Base-by-base conservation (phyloP, 2,113 vertebrate species). In the Pollachius pollachius region DNA sequence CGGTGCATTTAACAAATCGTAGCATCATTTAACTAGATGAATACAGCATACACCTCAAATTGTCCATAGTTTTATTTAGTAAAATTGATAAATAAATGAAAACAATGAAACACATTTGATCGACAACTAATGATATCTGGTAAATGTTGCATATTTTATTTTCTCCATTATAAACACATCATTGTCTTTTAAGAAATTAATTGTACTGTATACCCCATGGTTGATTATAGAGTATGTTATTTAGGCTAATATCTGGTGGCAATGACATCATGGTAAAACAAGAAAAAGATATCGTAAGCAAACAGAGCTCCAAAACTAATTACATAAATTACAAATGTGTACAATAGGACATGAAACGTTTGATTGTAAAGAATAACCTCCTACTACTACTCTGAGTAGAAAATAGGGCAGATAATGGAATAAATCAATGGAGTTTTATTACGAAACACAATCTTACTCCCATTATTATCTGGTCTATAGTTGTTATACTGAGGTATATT, bases 291-390 rank as follows among this genome's bases (percentile, higher is more conserved):
- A 48, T 48, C 83, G 85, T 81, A 89, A 89, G 27, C 7, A 79
- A 72, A 25, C 13, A 15, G 65, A 68, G 88, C 89, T 91, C 85
- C 83, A 91, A 91, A 90, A 68, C 76, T 80, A 90, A 92, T 91
- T 88, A 94, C 80, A 90, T 97, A 95, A 95, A 94, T 96, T 94
- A 96, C 88, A 95, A 73, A 87, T 91, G 89, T 94, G 90, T 94
- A 94, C 87, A 95, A 92, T 87, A 92, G 68, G 69, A 85, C 85
- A 85, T 76, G 82, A 86, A 87, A 87, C 66, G 52, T 34, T 34
- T 60, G 71, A 81, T 76, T 83, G 84, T 79, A 13, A 81, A 79
- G 65, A 21, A 69, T 18, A 25, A 57, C 54, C 52, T n/a, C 54
- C n/a, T n/a, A 1, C 54, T 57, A 57, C 15, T 57, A 57, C 54